A percentile compares a stretch with the other conserved stretches of the same genome.
Conservation (phyloP, 2,113 vertebrate genomes). For the Morone chrysops region DNA sequence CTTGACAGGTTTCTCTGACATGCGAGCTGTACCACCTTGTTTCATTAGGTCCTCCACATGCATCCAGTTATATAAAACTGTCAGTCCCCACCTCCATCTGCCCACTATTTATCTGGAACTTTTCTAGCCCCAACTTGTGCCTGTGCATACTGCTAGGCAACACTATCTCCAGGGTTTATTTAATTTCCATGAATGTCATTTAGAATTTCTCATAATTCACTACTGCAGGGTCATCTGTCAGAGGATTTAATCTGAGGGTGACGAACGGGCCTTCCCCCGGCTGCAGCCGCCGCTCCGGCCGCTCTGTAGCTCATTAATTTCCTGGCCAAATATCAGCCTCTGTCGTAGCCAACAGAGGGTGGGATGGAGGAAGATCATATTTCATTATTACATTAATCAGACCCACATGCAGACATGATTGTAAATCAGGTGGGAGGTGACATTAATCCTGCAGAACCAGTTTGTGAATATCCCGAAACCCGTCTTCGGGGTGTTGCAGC, state of each 20-base stretch:
- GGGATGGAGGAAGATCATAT: conserved; percentile 65
- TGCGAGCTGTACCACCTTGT: conserved; percentile 21
- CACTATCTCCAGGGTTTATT: conserved; percentile 55
- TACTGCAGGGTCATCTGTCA: conserved; percentile 67
- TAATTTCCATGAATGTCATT: conserved; percentile 75
- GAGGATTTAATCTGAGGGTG: conserved; percentile 73
- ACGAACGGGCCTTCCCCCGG: conserved; percentile 51
- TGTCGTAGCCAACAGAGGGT: conserved; percentile 47
- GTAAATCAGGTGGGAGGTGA: conserved; percentile 62
- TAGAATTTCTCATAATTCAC: conserved; percentile 67
- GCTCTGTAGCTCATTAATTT: conserved; percentile 74
- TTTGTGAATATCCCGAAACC: conserved; percentile 56
- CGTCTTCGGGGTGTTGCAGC: conserved; percentile 20
- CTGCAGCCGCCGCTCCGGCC: conserved; percentile 46
- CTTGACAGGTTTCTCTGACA: conserved; percentile 31
- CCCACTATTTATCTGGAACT: conserved; percentile 5
- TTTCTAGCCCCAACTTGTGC: conserved; percentile 26
- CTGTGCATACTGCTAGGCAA: conserved; percentile 28
- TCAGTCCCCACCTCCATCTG: conserved; percentile 11
- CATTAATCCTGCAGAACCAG: conserved; percentile 61
- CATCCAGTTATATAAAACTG: conserved; percentile 14
- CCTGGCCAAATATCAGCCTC: conserved; percentile 72
- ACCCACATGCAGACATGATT: conserved; percentile 57
- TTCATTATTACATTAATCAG: conserved; percentile 77
- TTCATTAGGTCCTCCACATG: conserved; percentile 5